Conservation (phyloP, 1,140 invertebrate species). For the Drosophila subobscura region DNA sequence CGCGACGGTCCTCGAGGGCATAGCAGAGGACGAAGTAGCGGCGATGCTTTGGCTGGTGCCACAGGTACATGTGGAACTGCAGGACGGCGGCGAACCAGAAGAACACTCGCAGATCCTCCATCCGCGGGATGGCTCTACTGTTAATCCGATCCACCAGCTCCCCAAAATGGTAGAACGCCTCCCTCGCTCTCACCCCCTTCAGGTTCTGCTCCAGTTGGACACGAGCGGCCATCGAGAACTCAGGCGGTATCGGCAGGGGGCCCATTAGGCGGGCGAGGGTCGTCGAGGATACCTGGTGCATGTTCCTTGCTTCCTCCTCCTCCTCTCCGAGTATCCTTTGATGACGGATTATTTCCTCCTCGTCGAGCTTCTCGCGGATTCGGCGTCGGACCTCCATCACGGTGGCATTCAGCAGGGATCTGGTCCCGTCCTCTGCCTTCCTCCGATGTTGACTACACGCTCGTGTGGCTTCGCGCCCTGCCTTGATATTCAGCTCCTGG, state of each 20-base stretch:
- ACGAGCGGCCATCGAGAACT: not conserved
- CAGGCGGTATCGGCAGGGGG: not conserved
- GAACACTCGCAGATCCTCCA: not conserved
- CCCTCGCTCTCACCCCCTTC: too few species aligned
- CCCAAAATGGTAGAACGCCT: not conserved
- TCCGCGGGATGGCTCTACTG: not conserved
- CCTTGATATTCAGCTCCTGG: too few species aligned
- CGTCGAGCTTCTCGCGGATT: too few species aligned
- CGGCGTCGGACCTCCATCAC: too few species aligned
- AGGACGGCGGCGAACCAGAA: conserved; percentile 1
- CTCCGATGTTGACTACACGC: too few species aligned
- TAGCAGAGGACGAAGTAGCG: conserved; percentile 1
- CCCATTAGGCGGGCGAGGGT: not conserved
- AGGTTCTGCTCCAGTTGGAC: not conserved
- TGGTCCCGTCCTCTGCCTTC: too few species aligned
- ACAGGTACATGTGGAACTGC: conserved; percentile 1
- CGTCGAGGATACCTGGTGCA: not conserved
- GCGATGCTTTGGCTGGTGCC: not conserved
- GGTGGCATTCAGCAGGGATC: too few species aligned
- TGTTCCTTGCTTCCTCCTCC: too few species aligned
- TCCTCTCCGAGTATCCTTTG: too few species aligned
- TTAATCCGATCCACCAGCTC: not conserved
- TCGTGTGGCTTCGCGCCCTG: too few species aligned
- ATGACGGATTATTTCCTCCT: too few species aligned
- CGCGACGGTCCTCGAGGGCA: not conserved